Base-by-base conservation (phyloP, 2,797 vertebrate species). In the Odontamblyopus rebecca region DNA sequence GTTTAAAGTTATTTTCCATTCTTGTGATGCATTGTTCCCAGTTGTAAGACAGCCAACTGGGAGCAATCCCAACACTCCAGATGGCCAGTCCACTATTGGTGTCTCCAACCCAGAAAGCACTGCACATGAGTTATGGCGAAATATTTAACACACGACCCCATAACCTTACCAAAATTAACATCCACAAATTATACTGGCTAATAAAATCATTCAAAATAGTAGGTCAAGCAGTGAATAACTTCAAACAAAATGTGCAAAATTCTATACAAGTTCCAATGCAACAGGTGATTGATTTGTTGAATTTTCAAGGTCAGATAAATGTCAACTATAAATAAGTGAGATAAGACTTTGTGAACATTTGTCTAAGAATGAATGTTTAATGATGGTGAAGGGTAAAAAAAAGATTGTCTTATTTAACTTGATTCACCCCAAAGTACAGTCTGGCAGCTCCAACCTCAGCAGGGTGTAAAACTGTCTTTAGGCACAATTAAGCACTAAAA, bases 271-370 rank as follows among this genome's bases (percentile, higher is more conserved):
- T 11, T 9, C 54, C 54, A 16, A 7, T 51, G 32, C 32, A 41
- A 44, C 18, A 41, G 61, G 29, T 66, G 41, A n/a, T 18, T 50
- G 32, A 62, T 51, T 50, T 29, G n/a, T 0, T 7, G 9, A 15
- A 6, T 70, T 77, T 60, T 54, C 62, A 81, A 78, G 73, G 81
- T 82, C 77, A 81, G 29, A n/a, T 38, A 35, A 62, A 62, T 29
- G 44, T 4, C 7, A 13, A 51, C 4, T 48, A 11, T 44, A n/a
- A 29, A 26, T 6, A 64, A 41, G 12, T 44, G 1, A 64, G 23
- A 29, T 6, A 7, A 41, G 35, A 27, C 9, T 65, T 50, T 65
- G 38, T 50, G 23, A 50, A 66, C 41, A 66, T 66, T 66, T 66
- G 44, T 29, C 26, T 29, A 18, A 66, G 41, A 51, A 51, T 66